Evolutionary conservation across 2,797 vertebrate species (phyloP).

Genomic region (Myripristis jacobus): DNA sequence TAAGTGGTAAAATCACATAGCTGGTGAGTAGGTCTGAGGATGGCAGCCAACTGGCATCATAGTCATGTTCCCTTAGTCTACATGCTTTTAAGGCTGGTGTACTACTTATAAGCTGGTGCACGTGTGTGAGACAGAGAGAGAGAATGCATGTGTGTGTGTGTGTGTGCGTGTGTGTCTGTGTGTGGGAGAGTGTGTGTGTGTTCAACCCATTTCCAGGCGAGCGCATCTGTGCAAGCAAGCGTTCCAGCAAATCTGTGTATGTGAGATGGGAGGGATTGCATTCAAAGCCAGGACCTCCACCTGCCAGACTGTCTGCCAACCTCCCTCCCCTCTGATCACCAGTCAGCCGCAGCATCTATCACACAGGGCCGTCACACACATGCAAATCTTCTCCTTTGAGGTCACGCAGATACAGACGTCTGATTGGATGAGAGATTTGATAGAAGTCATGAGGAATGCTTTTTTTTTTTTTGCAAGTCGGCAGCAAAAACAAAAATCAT

Average conservation of each 20-base stretch:
- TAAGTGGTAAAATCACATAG: slow-evolving; percentile 25
- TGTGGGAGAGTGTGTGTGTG: slow-evolving; percentile 1
- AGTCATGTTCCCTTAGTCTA: slow-evolving; percentile 31
- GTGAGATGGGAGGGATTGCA: slow-evolving; percentile 24
- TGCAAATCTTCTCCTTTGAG: slow-evolving; percentile 18
- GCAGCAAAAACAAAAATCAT: background rate
- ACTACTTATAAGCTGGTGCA: background rate
- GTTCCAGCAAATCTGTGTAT: slow-evolving; percentile 26
- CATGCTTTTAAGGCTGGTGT: slow-evolving; percentile 19
- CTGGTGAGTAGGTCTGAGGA: background rate
- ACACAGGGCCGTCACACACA: slow-evolving; percentile 41
- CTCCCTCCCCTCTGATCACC: slow-evolving; percentile 10
- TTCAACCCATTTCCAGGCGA: background rate
- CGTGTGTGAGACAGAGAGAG: too few relatives aligned
- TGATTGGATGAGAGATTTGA: slow-evolving; percentile 28
- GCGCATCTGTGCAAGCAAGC: background rate
- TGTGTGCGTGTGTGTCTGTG: background rate
- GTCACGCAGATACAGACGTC: slow-evolving; percentile 22
- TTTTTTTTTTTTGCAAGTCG: background rate
- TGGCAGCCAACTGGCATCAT: slow-evolving; percentile 10
- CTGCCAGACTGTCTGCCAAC: slow-evolving; percentile 12
- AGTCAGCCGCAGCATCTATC: slow-evolving; percentile 36
- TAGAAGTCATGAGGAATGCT: slow-evolving; percentile 2
- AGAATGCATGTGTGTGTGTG: background rate
- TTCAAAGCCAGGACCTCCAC: slow-evolving; percentile 16